Base-by-base conservation (phyloP, 1,140 invertebrate species). In the Neodiprion fabricii region DNA sequence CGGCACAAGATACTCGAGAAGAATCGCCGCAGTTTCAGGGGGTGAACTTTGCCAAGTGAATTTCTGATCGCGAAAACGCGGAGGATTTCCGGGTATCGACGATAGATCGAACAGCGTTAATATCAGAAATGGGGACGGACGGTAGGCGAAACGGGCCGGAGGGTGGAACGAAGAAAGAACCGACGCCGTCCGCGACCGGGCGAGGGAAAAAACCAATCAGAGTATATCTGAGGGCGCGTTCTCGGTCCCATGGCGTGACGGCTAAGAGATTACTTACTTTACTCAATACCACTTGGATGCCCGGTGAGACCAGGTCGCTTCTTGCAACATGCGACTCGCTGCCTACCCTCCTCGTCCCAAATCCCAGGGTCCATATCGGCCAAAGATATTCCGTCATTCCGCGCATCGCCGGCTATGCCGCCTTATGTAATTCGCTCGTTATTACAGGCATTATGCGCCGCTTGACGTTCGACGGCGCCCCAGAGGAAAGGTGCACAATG, bases 251-350 rank as follows among this genome's bases (percentile, higher is more conserved):
- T 81, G 74, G 80, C 80, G 79, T 80, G 80, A 82, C 79, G 78
- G 77, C 79, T 83, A 82, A 83, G 76, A 83, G 80, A 83, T 83
- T 83, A 82, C 80, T 80, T 78, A 80, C 80, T 81, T 80, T 78
- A 79, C 79, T 79, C 77, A 79, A 80, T 81, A 77, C 76, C 77
- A 72, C 77, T 75, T 72, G 70, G 72, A 74, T 40, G 71, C 67
- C 17, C 40, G 40, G 67, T 47, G 67, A 69, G 9, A 47, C 67
- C 40, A 69, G 17, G 40, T 47, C n/a, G 11, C 9, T 61, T 9
- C 53, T 61, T 9, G 53, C 7, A 61, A 61, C 53, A 61, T 61
- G 53, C 53, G 53, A 61, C 73, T 50, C 49, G 48, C 17, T 71
- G 48, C 70, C 72, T 69, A 67, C 66, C 68, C 14, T 48, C 28